Conservation (phyloP, 2,888 invertebrate genomes). For the Ormyrus thymus region DNA sequence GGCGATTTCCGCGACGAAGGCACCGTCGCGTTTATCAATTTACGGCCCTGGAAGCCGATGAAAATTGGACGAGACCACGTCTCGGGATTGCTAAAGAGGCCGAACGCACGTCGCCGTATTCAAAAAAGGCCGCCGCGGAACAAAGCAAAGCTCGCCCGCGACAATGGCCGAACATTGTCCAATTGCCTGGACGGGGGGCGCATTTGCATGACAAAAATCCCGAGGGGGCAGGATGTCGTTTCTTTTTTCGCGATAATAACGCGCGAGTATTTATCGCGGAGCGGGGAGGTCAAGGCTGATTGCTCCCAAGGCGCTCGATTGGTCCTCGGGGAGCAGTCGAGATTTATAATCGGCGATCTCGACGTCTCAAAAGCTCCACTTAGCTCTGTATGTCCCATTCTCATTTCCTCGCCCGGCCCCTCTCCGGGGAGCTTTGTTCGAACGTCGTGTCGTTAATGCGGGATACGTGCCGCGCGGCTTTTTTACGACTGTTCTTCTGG, state of each 20-base stretch:
- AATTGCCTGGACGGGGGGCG: slow-evolving; percentile 47
- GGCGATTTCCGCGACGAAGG: too few relatives aligned
- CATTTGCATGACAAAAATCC: slow-evolving; percentile 58
- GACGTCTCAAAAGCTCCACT: slow-evolving; percentile 13
- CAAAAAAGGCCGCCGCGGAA: slow-evolving; percentile 21
- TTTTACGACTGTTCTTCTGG: too few relatives aligned
- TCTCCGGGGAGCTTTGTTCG: neutral
- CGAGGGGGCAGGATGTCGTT: slow-evolving; percentile 46
- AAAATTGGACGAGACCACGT: slow-evolving; percentile 19
- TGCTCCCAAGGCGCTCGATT: slow-evolving; percentile 14
- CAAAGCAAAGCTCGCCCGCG: neutral
- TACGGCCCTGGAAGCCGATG: slow-evolving; percentile 4
- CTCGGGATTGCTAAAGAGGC: slow-evolving; percentile 20
- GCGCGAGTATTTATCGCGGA: slow-evolving; percentile 2
- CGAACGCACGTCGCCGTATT: neutral
- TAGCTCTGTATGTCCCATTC: neutral
- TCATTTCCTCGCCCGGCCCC: slow-evolving; percentile 4
- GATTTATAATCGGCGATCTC: slow-evolving; percentile 33
- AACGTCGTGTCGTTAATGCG: too few relatives aligned
- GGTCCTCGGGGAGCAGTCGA: neutral
- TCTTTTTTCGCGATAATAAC: slow-evolving; percentile 42
- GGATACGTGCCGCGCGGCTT: too few relatives aligned
- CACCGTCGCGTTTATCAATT: neutral
- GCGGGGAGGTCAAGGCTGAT: slow-evolving; percentile 58
- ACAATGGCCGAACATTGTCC: slow-evolving; percentile 56